Evolutionary conservation across 2,113 vertebrate species (phyloP).

Genomic region (Mesocricetus auratus): DNA sequence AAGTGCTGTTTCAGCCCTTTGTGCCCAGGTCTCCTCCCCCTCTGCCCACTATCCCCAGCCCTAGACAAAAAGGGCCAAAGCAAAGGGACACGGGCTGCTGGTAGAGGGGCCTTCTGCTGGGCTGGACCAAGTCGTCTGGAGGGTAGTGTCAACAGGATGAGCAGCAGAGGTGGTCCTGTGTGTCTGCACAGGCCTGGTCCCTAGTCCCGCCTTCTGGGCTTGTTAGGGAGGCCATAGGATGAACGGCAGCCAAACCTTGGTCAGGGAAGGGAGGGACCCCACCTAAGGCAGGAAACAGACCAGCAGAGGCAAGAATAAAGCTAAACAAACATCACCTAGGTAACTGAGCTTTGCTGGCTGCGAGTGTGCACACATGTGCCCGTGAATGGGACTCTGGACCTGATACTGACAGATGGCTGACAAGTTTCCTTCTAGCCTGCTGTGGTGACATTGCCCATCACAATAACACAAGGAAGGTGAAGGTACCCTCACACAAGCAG

Average conservation of each 20-base stretch:
- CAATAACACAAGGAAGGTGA: background rate
- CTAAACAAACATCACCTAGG: background rate
- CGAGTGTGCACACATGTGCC: fast-evolving
- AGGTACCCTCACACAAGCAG: background rate
- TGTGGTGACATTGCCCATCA: fast-evolving
- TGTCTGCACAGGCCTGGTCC: background rate
- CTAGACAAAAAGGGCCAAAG: background rate
- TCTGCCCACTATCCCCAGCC: background rate
- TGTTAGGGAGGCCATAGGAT: background rate
- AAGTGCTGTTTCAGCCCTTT: fast-evolving
- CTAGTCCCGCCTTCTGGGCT: background rate
- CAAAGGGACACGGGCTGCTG: background rate
- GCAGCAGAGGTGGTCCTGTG: background rate
- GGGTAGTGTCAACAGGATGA: fast-evolving
- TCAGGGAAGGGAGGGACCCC: background rate
- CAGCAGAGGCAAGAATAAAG: background rate
- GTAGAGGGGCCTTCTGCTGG: background rate
- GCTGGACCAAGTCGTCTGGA: background rate
- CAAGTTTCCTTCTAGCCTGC: fast-evolving
- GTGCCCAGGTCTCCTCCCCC: background rate
- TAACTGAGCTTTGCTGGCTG: fast-evolving
- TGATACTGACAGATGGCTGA: fast-evolving
- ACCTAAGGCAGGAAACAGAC: background rate
- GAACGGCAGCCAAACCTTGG: background rate
- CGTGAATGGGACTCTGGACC: fast-evolving